These are phyloP conservation scores for Heliconius nattereri DNA, from an alignment of 1,140 invertebrate species.

Conservation along the genomic window DNA sequence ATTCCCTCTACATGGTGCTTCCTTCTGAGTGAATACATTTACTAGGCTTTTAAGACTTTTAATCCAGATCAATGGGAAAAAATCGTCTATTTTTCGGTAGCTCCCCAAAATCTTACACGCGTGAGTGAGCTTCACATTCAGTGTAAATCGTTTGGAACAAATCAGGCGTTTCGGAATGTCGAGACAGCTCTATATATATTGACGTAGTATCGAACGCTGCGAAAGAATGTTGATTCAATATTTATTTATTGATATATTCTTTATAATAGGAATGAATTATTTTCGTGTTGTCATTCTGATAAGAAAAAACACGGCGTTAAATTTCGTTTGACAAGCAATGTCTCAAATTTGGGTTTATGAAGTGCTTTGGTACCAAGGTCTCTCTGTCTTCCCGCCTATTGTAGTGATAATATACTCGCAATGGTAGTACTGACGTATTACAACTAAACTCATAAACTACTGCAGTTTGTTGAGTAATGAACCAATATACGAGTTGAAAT, in stretches of 20 bases:
- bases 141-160: conserved; percentile 21
- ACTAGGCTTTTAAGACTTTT: conserved; percentile 17
- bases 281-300: too few species aligned
- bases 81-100: conserved; percentile 11
- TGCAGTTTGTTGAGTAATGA: too few species aligned
- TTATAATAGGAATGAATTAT: too few species aligned
- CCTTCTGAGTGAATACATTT: conserved; percentile 11
- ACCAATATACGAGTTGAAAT: too few species aligned
- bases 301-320: too few species aligned
- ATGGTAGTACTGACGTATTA: too few species aligned
- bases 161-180: conserved; percentile 17
- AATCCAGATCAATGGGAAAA: conserved; percentile 17
- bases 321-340: too few species aligned
- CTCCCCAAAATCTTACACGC: conserved; percentile 18
- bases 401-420: too few species aligned
- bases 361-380: too few species aligned
- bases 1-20: background rate
- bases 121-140: conserved; percentile 18
- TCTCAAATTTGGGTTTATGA: too few species aligned
- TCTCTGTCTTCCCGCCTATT: too few species aligned
- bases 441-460: too few species aligned
- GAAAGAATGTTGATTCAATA: background rate
- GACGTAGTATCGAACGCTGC: background rate
- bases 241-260: background rate
- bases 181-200: conserved; percentile 18